phyloP scores from a whole-genome alignment of 53 echinoderm and acorn worm genomes.

The Hippasteria phrygiana region DNA sequence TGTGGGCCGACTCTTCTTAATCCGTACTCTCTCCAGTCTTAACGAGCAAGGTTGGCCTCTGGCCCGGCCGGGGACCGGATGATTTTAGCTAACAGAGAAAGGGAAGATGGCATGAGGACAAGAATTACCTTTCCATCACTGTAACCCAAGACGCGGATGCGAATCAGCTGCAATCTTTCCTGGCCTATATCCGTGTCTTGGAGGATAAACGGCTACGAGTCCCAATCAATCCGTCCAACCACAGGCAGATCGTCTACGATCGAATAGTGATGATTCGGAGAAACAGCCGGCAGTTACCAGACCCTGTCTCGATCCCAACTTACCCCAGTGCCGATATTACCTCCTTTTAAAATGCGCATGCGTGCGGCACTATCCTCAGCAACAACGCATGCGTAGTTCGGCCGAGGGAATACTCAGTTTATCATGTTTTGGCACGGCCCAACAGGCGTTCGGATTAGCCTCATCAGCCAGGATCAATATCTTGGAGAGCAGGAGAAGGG shows the following conservation, averaged over 20 bases:
- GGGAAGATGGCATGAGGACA: not conserved
- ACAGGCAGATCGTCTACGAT: not conserved
- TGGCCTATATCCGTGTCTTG: slow-evolving; percentile 17
- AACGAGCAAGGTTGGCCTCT: too few relatives aligned
- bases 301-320: not conserved
- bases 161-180: not conserved
- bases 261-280: slow-evolving; percentile 2
- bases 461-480: slow-evolving; percentile 31
- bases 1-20: too few relatives aligned
- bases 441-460: not conserved
- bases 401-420: not conserved
- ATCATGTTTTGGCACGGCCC: too few relatives aligned
- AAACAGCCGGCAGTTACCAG: not conserved
- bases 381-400: not conserved
- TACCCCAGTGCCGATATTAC: not conserved
- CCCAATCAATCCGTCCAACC: not conserved
- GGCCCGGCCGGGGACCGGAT: too few relatives aligned
- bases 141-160: not conserved
- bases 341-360: not conserved
- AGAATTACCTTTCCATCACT: not conserved
- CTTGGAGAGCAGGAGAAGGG: not conserved
- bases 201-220: slow-evolving; percentile 12
- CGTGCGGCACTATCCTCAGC: not conserved
- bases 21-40: too few relatives aligned
- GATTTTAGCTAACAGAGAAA: not conserved